Percentiles rank a stretch among this genome's conserved stretches.
Conservation (phyloP, 2,113 vertebrate species). For the Erythrolamprus reginae region DNA sequence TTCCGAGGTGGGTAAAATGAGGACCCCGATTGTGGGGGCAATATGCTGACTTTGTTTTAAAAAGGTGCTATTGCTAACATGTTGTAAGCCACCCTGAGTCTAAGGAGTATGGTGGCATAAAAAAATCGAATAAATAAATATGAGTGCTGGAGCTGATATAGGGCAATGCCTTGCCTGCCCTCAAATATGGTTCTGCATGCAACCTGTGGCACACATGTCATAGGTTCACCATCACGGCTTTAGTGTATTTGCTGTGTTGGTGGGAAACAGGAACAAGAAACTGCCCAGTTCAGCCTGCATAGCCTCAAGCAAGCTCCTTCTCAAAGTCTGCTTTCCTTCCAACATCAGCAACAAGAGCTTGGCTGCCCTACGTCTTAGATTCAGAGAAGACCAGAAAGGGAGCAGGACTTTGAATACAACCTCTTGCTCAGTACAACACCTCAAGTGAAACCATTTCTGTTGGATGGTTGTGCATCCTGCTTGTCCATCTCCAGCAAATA, state of each 20-base stretch:
- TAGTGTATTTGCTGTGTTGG: background rate
- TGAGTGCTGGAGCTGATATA: no score
- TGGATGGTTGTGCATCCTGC: background rate
- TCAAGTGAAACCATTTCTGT: background rate
- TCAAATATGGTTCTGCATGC: no score
- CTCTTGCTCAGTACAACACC: background rate
- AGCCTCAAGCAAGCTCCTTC: background rate
- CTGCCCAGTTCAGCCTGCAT: background rate
- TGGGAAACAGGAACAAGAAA: background rate
- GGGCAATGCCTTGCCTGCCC: no score
- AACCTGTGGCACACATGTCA: no score
- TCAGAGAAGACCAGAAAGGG: background rate
- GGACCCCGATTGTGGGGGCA: no score
- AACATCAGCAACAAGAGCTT: background rate
- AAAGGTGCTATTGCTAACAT: no score
- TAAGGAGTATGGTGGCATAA: no score
- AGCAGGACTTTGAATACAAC: background rate
- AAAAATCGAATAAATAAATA: no score
- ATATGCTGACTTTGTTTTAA: no score
- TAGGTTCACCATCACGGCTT: no score
- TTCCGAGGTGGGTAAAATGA: no score
- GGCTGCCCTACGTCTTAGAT: background rate
- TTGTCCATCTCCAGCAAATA: background rate
- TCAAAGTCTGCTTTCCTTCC: background rate
- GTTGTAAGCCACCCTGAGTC: no score